Evolutionary conservation across 2,888 invertebrate genomes (phyloP), one percentile per base, ranked within the genome.

Genomic region (Cepaea hortensis): DNA sequence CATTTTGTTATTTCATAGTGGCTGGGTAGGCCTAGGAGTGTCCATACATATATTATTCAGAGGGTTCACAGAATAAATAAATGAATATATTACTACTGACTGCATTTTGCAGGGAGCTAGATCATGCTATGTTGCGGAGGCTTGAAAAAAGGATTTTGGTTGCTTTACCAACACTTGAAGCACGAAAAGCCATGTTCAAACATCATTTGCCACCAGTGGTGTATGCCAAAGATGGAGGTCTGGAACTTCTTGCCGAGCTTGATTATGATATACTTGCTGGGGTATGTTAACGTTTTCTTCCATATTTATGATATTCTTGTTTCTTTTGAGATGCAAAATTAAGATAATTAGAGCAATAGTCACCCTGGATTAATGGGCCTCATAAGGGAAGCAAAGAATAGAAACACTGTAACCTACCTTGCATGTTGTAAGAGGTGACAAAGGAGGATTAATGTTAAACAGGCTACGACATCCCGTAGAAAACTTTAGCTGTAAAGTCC

Each of bases 91-190:
- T 65, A 81, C 61, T 9, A 6, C 15, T 46, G 7, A 75, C 23
- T 75, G 7, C 18, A 75, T 11, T 70, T 46, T 75, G 35, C 91
- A 97, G 97, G 97, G 97, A 97, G 93, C 96, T 98, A 89, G 98
- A 98, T 93, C 95, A 96, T 89, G 98, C 98, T 0, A 96, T 98
- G 95, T 94, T 98, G 73, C 95, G 98, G 75, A 96, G 98, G 85
- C 95, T 98, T 86, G 98, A 98, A 93, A 98, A 98, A 93, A 96
- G 97, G 83, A 96, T 98, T 88, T 95, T 97, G 84, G 96, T 98
- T 0, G 96, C 97, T 62, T 95, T 98, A 68, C 98, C 98, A 0
- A 96, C 96, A 89, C 92, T 93, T 70, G 95, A 95, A 55, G 96
- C 97, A 0, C 95, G 98, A n/a, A 92, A 94, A 70, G 95, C 95